Conservation (phyloP, 1,140 invertebrate species). For the Drosophila ambigua region DNA sequence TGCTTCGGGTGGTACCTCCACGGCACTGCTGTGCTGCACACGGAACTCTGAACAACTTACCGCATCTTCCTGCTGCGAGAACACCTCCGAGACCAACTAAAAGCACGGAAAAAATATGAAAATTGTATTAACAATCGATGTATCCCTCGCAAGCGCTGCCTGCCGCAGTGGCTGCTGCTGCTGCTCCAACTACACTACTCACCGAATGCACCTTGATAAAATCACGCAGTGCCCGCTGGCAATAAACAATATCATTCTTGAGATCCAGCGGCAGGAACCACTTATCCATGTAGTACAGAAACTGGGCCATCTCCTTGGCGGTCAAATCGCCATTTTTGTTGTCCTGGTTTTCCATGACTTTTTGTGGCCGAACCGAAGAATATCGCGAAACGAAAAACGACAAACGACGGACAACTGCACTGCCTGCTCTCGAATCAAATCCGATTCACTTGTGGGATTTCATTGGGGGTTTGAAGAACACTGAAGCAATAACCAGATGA, state of each 20-base stretch:
- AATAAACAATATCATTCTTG: conserved; percentile 80
- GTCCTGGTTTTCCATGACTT: conserved; percentile 11
- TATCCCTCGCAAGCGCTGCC: too few species aligned
- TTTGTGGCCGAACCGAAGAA: conserved; percentile 15
- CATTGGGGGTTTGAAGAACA: conserved; percentile 11
- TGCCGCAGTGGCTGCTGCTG: too few species aligned
- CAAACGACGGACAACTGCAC: too few species aligned
- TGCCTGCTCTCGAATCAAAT: conserved; percentile 9
- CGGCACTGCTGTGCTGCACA: too few species aligned
- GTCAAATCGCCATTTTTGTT: conserved; percentile 23
- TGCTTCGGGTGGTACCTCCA: not conserved
- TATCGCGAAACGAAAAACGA: conserved; percentile 10
- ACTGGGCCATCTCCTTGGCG: conserved; percentile 31
- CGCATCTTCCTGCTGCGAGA: conserved; percentile 73
- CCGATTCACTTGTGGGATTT: conserved; percentile 39
- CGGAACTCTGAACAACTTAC: conserved; percentile 43
- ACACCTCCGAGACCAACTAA: conserved; percentile 77
- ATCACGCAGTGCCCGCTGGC: conserved; percentile 74
- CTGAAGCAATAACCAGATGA: too few species aligned
- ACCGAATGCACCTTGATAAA: conserved; percentile 81
- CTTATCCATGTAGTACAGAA: conserved; percentile 71
- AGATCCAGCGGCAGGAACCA: conserved; percentile 71
- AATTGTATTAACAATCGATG: not conserved
- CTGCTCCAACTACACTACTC: conserved; percentile 31
- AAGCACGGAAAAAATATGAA: conserved; percentile 10